Base-by-base conservation (phyloP, 2,113 vertebrate genomes). In the Silurus meridionalis region DNA sequence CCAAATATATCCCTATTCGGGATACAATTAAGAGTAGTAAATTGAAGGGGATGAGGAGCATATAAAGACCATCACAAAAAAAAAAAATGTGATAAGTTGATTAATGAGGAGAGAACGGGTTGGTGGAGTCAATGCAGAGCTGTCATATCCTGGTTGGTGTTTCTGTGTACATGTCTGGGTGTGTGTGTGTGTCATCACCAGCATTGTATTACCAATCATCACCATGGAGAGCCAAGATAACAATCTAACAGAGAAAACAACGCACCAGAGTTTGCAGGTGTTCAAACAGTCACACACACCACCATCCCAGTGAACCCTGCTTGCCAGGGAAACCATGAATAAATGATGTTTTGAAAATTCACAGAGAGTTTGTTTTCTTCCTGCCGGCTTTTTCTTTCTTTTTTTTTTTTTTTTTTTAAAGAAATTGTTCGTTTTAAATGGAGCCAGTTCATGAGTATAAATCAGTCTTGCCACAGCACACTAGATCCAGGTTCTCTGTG, bases 1-100 rank as follows among this genome's bases (percentile, higher is more conserved):
- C 91, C 91, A 90, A 89, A 94, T 94, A 94, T 92, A 94, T 85
- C 88, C 80, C 85, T 86, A 89, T 91, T 91, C 81, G 88, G 89
- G 87, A 89, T 87, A 92, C 89, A 93, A 93, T 93, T 94, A 93
- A 89, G 87, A 63, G 10, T 82, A 80, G 83, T 19, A 83, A 90
- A 87, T 90, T 85, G 80, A 85, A 85, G 87, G 83, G 78, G 87
- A 55, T 83, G n/a, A 75, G 79, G 63, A 83, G 86, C 88, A 91
- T 89, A 91, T 86, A 82, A 83, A 63, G 67, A 77, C 87, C 78
- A 69, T 87, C n/a, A 52, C 28, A 8, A 80, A 58, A 57, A 72
- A 57, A 55, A 37, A 37, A 37, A 37, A 80, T 85, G 58, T 87
- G 85, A 90, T 80, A 80, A 85, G 82, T 80, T 90, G 83, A 88